Evolutionary conservation across 2,888 invertebrate species (phyloP), one percentile per base, ranked within the genome.

Genomic region (Melikaiella ostensackeni): DNA sequence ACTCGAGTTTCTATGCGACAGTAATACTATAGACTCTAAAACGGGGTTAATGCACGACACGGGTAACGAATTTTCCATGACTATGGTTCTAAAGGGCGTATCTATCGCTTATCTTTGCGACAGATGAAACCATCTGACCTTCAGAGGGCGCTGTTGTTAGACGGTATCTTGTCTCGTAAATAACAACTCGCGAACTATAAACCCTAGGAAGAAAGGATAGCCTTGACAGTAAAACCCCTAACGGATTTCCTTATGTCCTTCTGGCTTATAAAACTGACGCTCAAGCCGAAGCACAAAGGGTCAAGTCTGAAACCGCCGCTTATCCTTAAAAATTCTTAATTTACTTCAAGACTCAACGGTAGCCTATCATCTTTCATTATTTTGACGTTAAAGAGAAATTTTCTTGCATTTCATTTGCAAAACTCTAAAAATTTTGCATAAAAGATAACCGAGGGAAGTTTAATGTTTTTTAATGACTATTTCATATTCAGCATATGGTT

Each of bases 121-220:
- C 46, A 70, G 46, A 46, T 70, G 70, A 11, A 70, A 42, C 27
- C 30, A 46, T 50, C 70, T 50, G 70, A 70, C 50, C 70, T 70
- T 50, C 70, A 30, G 46, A 30, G 50, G 30, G 38, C 24, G 50
- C 50, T 50, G 50, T n/a, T 8, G 50, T 57, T 50, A 46, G 70
- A 46, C 70, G 30, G 19, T 70, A 70, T 70, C 70, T 70, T 70
- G 46, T 70, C 70, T 50, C 70, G 27, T 70, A 70, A 70, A 70
- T 70, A 70, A 70, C 50, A 70, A 70, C 70, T 70, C 19, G 70
- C 50, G 42, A 70, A 70, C 70, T 66, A 66, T 70, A 70, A 70
- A 70, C 46, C 19, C n/a, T 46, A 62, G n/a, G 62, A 33, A 70
- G 70, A 24, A 46, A 70, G 46, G n/a, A 70, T 70, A 30, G 50